Evolutionary conservation across 1,140 invertebrate genomes (phyloP), one percentile per base, ranked within the genome.

Genomic region (Amyelois transitella): DNA sequence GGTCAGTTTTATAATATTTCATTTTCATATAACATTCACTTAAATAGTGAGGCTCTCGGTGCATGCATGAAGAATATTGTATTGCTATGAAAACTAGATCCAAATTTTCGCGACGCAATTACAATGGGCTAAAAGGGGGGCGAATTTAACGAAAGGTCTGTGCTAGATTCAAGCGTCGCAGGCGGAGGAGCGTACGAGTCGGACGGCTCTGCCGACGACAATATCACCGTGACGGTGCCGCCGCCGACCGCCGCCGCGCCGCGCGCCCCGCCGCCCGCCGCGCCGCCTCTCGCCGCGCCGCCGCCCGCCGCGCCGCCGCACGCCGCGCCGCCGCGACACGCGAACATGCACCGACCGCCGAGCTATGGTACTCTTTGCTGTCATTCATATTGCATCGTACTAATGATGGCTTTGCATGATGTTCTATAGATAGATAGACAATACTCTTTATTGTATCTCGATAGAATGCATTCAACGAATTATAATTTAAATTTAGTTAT

Each of bases 211-310:
- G 78, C 71, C 24, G 90, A 91, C 55, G 90, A 91, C 77, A 90
- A 91, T 74, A 90, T 90, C 63, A 90, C 89, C 18, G 89, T 91
- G 43, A 90, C 81, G 62, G 89, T 91, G 79, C 89, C 90, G 54
- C 79, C 18, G 76, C 74, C 44, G 75, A 48, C 32, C 32, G 12
- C 32, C 8, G 32, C 32, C 60, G 49, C 51, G 55, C 66, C 55
- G 32, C 54, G 55, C 48, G 12, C 22, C 25, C 56, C 43, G 48
- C 54, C 28, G 24, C 38, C 7, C 25, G 18, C 6, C 22, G 24
- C 32, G 8, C 52, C 53, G 45, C 25, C 14, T 10, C 55, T 45
- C 20, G n/a, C n/a, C n/a, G 22, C 52, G 18, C 64, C 53, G 2
- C 44, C 48, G 45, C 60, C 49, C 53, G 12, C 47, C 21, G 22